A percentile compares a stretch with the other conserved stretches of the same genome.
Conservation (phyloP, 2,797 vertebrate species). For the Macroramphosus scolopax region DNA sequence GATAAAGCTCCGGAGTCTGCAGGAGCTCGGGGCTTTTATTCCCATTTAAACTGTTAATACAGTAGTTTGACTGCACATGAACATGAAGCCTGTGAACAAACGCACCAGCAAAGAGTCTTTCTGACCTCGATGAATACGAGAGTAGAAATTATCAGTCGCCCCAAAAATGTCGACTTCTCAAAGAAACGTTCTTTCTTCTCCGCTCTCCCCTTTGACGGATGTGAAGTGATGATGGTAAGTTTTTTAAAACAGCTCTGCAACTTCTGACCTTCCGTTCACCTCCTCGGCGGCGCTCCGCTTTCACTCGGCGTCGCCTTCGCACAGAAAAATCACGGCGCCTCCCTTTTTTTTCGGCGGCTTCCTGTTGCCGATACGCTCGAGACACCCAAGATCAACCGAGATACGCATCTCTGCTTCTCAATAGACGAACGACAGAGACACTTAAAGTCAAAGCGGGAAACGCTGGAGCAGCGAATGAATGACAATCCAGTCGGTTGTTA, state of each 20-base stretch:
- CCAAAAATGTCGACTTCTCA: slow-evolving; percentile 11
- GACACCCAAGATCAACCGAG: slow-evolving; percentile 49
- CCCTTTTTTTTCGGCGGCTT: slow-evolving; percentile 37
- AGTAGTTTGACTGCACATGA: slow-evolving; percentile 22
- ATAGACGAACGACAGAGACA: slow-evolving; percentile 29
- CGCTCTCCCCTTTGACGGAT: slow-evolving; percentile 1
- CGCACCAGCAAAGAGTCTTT: slow-evolving; percentile 19
- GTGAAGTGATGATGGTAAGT: too few relatives aligned
- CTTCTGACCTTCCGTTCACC: slow-evolving; percentile 48
- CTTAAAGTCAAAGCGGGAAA: slow-evolving; percentile 28
- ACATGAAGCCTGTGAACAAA: slow-evolving; percentile 18
- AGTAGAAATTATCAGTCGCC: too few relatives aligned
- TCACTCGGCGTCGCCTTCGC: slow-evolving; percentile 33
- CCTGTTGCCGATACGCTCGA: slow-evolving; percentile 51
- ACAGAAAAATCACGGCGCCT: slow-evolving; percentile 35
- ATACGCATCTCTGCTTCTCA: slow-evolving; percentile 43
- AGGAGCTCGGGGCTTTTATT: slow-evolving; percentile 36
- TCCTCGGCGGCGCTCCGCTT: slow-evolving; percentile 23
- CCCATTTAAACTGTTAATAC: slow-evolving; percentile 59
- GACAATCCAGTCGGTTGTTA: neutral
- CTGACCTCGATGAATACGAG: slow-evolving; percentile 7
- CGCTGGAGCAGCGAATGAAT: slow-evolving; percentile 3
- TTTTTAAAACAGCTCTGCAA: slow-evolving; percentile 24
- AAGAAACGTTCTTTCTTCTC: neutral
- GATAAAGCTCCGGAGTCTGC: slow-evolving; percentile 39